Evolutionary conservation across 2,797 vertebrate species (phyloP).

Genomic region (Girardinus metallicus): DNA sequence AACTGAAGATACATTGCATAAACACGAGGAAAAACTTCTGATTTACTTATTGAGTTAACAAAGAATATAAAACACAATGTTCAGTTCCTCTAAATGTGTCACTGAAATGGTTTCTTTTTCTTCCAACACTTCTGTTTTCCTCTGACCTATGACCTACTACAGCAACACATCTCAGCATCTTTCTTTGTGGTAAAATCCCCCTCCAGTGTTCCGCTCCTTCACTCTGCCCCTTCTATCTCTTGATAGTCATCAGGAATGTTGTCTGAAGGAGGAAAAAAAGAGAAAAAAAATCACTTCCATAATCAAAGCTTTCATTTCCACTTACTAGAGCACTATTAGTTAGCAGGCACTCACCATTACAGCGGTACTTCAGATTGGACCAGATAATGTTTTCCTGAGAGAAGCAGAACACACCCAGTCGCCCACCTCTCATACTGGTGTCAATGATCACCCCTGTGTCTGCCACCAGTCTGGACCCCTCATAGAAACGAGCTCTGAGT

Average conservation of each 20-base stretch:
- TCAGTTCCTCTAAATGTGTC: slow-evolving; percentile 12
- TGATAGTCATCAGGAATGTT: slow-evolving; percentile 93
- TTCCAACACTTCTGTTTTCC: neutral
- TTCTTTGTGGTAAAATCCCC: neutral
- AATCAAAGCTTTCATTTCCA: neutral
- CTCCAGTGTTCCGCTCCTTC: slow-evolving; percentile 8
- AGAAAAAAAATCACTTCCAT: neutral
- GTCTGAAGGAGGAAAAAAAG: slow-evolving; percentile 79
- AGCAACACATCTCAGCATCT: neutral
- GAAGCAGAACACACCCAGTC: slow-evolving; percentile 99
- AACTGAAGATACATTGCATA: slow-evolving; percentile 25
- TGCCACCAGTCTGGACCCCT: slow-evolving; percentile 92
- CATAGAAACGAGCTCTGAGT: slow-evolving; percentile 91
- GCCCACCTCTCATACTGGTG: slow-evolving; percentile 96
- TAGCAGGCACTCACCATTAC: slow-evolving; percentile 88
- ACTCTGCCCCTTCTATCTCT: slow-evolving; percentile 78
- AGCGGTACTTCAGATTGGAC: slow-evolving; percentile 98
- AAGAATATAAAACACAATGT: slow-evolving; percentile 47
- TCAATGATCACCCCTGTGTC: slow-evolving; percentile 94
- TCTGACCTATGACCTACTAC: neutral
- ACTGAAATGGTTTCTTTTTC: neutral
- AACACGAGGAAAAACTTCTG: slow-evolving; percentile 35
- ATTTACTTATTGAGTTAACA: slow-evolving; percentile 29
- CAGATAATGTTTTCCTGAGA: slow-evolving; percentile 99
- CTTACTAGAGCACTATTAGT: neutral